Evolutionary conservation across 2,113 vertebrate species (phyloP), one percentile per base, ranked within the genome.

Genomic region (Misgurnus mizolepis): DNA sequence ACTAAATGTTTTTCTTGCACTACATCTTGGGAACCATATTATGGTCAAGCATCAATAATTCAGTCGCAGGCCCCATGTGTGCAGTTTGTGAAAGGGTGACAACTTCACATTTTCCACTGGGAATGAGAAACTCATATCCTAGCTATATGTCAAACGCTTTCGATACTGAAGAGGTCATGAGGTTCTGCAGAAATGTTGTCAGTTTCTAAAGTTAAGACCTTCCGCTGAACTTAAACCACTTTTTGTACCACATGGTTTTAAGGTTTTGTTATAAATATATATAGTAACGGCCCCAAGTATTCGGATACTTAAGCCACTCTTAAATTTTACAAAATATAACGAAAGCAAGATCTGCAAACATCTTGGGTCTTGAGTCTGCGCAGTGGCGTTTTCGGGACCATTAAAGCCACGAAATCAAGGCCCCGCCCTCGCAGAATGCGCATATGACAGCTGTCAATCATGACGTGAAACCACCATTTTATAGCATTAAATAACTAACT

Each of bases 71-170:
- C 10, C 22, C 40, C 71, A 22, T 60, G 55, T 39, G 67, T 10
- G 68, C 49, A n/a, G 49, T 60, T 14, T 17, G 11, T 12, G 0
- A n/a, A 73, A 60, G 58, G 40, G 71, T 73, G 71, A 73, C 77
- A 61, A 61, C 55, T 60, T 73, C 60, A 73, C 69, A 40, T 34
- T 71, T 71, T 71, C 56, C 55, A 18, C 55, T 73, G 40, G 55
- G 40, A 61, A 73, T 45, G 40, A 61, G 7, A 7, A 61, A 60
- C 40, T 60, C 43, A 73, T 11, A 60, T 61, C 58, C n/a, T 4
- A 45, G 71, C 18, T 60, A 43, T 40, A 73, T 60, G 55, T 61
- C 55, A 73, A 60, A 73, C 60, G 40, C 22, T 73, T 73, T 45
- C 45, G n/a, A 18, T 60, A 41, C 58, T 6, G 2, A 22, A 27